Conservation (phyloP, 2,888 invertebrate genomes). For the Mythimna loreyi region DNA sequence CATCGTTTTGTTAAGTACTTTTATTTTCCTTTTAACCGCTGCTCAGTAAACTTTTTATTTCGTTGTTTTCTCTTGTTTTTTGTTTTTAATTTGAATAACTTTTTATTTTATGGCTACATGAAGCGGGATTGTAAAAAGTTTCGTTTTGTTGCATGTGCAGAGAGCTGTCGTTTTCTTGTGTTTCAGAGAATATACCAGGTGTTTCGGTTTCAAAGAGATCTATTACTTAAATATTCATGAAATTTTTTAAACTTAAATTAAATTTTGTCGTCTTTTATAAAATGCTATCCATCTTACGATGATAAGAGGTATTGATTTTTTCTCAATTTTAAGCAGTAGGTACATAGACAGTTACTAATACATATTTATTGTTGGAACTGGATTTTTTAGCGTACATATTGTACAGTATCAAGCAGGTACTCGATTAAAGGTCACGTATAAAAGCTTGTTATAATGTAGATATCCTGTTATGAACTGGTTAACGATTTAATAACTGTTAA, state of each 20-base stretch:
- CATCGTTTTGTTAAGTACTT: slow-evolving; percentile 70
- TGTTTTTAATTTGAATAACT: slow-evolving; percentile 63
- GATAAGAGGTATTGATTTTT: background rate
- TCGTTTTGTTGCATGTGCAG: slow-evolving; percentile 39
- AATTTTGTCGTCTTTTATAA: slow-evolving; percentile 1
- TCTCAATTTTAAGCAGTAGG: too few relatives aligned
- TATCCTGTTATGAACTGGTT: slow-evolving; percentile 30
- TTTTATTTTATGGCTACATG: slow-evolving; percentile 64
- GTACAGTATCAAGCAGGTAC: background rate
- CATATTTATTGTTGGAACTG: background rate
- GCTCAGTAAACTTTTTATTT: slow-evolving; percentile 71
- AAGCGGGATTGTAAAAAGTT: slow-evolving; percentile 57
- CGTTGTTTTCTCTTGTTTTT: slow-evolving; percentile 65
- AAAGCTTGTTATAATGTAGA: slow-evolving; percentile 30
- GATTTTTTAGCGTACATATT: slow-evolving; percentile 20
- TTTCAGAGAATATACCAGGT: slow-evolving; percentile 10
- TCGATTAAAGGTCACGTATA: slow-evolving; percentile 26
- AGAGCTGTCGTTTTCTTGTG: slow-evolving; percentile 24
- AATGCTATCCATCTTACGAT: slow-evolving; percentile 7
- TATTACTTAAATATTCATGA: slow-evolving; percentile 16
- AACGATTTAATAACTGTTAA: slow-evolving; percentile 34
- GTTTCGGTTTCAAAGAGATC: background rate
- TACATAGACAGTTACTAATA: background rate
- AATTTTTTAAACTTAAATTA: background rate
- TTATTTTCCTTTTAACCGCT: slow-evolving; percentile 73